phyloP scores from a whole-genome alignment of 2,797 vertebrate species.

The Fistularia tabacaria region DNA sequence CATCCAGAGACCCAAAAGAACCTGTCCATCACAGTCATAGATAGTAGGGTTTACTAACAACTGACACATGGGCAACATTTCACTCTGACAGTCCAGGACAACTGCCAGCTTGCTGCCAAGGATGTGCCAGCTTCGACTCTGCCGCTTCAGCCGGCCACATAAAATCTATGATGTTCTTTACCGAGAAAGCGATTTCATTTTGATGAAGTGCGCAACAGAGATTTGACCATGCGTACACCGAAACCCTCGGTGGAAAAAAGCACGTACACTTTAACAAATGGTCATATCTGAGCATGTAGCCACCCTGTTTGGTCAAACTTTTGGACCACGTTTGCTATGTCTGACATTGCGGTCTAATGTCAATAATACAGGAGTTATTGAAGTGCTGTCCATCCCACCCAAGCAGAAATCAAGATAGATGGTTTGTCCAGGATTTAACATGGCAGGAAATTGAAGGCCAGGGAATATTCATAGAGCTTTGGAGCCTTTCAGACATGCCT shows the following conservation, averaged over 20 bases:
- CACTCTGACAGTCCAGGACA: constrained; percentile 58
- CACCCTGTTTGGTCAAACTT: not conserved
- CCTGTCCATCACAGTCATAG: constrained; percentile 52
- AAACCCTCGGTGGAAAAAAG: no score
- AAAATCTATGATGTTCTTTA: constrained; percentile 39
- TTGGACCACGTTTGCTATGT: not conserved
- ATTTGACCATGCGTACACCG: no score
- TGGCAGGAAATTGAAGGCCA: constrained; percentile 56
- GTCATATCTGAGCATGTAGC: no score
- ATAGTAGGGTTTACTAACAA: constrained; percentile 38
- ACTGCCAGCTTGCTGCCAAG: constrained; percentile 40
- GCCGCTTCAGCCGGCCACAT: constrained; percentile 30
- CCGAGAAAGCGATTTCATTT: constrained; percentile 54
- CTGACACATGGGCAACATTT: constrained; percentile 61
- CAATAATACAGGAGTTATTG: constrained; percentile 20
- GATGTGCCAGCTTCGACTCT: constrained; percentile 47
- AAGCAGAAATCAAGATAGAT: constrained; percentile 34
- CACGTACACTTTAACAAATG: no score
- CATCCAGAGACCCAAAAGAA: constrained; percentile 35
- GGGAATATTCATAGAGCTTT: constrained; percentile 34
- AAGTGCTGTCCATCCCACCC: constrained; percentile 35
- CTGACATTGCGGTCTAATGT: constrained; percentile 20
- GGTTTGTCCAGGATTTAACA: constrained; percentile 41
- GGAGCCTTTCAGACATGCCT: constrained; percentile 45
- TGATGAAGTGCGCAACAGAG: constrained; percentile 10